phyloP scores from a whole-genome alignment of 1,140 invertebrate species.

The Telenomus remus region DNA sequence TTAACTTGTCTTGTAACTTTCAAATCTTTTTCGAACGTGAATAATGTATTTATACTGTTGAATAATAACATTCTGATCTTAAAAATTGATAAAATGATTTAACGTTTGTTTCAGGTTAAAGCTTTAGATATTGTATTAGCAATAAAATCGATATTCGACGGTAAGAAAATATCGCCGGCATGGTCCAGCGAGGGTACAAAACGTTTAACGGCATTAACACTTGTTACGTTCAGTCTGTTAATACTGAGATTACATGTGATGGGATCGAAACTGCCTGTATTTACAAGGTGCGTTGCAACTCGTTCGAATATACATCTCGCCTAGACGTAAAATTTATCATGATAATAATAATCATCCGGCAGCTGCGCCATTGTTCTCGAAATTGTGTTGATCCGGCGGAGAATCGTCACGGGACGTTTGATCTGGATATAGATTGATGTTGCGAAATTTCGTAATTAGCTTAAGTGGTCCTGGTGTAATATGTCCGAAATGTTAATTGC shows the following conservation, averaged over 20 bases:
- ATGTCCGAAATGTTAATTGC: slow-evolving; percentile 55
- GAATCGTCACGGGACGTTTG: slow-evolving; percentile 36
- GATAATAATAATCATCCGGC: not conserved
- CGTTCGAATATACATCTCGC: slow-evolving; percentile 4
- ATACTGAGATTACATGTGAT: slow-evolving; percentile 93
- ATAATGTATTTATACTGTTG: too few relatives aligned
- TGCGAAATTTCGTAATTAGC: slow-evolving; percentile 48
- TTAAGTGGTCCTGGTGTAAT: slow-evolving; percentile 46
- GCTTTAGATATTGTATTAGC: slow-evolving; percentile 79
- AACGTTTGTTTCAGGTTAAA: slow-evolving; percentile 78
- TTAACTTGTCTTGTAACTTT: too few relatives aligned
- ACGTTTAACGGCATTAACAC: slow-evolving; percentile 84
- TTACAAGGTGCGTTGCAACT: slow-evolving; percentile 82
- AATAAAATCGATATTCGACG: slow-evolving; percentile 78
- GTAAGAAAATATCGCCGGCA: slow-evolving; percentile 79
- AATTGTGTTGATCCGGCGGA: slow-evolving; percentile 27
- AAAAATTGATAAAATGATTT: too few relatives aligned
- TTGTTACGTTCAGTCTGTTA: slow-evolving; percentile 87
- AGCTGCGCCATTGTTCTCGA: slow-evolving; percentile 12
- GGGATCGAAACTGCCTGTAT: slow-evolving; percentile 96
- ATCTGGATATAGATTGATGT: slow-evolving; percentile 37
- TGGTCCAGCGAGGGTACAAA: slow-evolving; percentile 87
- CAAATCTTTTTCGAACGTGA: too few relatives aligned
- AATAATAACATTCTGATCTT: too few relatives aligned
- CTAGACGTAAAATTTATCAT: too few relatives aligned